phyloP scores from a whole-genome alignment of 2,113 vertebrate genomes.

The Micronisus gabar region DNA sequence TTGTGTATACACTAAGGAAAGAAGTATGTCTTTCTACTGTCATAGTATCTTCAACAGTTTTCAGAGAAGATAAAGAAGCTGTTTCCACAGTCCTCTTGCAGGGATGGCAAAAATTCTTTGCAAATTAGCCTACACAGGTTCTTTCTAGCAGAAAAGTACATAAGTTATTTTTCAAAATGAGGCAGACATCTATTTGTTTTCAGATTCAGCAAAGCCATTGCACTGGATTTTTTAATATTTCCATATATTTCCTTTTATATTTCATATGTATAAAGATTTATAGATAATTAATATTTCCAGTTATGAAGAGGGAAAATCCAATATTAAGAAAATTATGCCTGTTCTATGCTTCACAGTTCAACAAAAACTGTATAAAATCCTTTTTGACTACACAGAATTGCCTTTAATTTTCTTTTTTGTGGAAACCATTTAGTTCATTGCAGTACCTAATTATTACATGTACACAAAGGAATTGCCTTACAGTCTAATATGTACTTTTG shows the following conservation, averaged over 20 bases:
- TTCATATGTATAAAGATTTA: neutral
- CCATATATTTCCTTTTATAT: neutral
- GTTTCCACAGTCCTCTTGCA: neutral
- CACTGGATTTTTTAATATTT: neutral
- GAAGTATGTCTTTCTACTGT: neutral
- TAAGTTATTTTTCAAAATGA: neutral
- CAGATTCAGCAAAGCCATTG: neutral
- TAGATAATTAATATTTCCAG: neutral
- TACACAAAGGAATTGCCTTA: slow-evolving; percentile 1
- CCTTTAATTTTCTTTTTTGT: neutral
- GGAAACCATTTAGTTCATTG: neutral
- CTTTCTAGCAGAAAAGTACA: neutral
- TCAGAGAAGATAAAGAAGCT: neutral
- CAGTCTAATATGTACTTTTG: neutral
- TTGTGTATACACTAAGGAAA: neutral
- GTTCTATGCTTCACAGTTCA: neutral
- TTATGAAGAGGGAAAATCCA: neutral
- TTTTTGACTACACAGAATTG: neutral
- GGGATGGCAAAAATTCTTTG: neutral
- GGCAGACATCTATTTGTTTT: neutral
- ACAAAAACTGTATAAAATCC: neutral
- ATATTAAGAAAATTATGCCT: neutral
- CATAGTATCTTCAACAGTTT: neutral
- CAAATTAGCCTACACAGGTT: neutral
- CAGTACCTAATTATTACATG: neutral